Evolutionary conservation across 2,797 vertebrate genomes (phyloP).

Genomic region (Percopsis omiscomaycus): DNA sequence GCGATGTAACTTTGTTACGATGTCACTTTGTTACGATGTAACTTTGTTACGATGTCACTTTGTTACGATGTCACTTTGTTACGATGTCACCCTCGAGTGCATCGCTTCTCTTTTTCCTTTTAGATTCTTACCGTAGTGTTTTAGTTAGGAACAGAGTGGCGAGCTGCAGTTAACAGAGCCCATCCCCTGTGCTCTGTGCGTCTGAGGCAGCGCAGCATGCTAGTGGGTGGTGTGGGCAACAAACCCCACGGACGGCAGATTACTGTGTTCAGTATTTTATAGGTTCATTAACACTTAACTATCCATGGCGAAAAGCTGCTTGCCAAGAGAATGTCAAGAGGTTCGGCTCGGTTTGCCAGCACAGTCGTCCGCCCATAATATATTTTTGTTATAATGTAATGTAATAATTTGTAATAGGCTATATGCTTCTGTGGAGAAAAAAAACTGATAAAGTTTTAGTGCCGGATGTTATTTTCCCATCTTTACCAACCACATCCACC

Average conservation of each 20-base stretch:
- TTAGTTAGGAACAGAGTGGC: background rate
- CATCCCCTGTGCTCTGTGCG: background rate
- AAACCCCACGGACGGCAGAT: constrained; percentile 6
- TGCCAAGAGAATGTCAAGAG: constrained; percentile 14
- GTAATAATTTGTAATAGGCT: background rate
- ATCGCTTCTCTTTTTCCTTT: constrained; percentile 2
- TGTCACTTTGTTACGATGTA: background rate
- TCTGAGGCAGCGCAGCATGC: constrained; percentile 16
- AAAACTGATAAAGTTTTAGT: background rate
- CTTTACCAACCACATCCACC: no score
- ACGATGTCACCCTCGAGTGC: background rate
- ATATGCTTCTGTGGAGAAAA: background rate
- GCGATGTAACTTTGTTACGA: background rate
- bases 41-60: background rate
- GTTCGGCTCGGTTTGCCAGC: background rate
- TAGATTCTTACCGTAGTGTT: background rate
- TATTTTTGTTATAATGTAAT: background rate
- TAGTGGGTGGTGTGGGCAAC: constrained; percentile 30
- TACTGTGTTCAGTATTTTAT: constrained; percentile 18
- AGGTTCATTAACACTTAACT: constrained; percentile 19
- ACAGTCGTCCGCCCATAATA: background rate
- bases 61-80: no score
- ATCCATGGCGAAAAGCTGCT: constrained; percentile 11
- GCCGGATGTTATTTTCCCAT: background rate
- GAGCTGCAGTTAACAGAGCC: constrained; percentile 12